These are phyloP conservation scores for Nilaparvata lugens DNA, from an alignment of 1,140 invertebrate species.

Conservation along the genomic window DNA sequence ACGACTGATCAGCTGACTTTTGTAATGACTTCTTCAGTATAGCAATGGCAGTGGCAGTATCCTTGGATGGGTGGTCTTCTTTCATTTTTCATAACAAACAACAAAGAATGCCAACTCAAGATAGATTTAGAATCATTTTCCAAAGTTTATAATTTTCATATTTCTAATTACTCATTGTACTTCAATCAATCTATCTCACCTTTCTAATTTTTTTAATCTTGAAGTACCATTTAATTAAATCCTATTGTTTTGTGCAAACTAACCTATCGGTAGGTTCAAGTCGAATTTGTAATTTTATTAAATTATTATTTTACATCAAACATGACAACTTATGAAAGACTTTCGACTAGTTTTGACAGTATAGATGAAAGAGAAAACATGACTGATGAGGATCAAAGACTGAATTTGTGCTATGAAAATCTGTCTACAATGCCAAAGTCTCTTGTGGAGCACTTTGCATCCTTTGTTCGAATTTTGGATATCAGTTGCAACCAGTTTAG, in stretches of 20 bases:
- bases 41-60: too few relatives aligned
- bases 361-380: background rate
- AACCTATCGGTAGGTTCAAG: background rate
- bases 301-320: slow-evolving; percentile 12
- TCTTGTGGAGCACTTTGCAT: slow-evolving; percentile 42
- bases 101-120: too few relatives aligned
- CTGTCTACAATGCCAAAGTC: slow-evolving; percentile 46
- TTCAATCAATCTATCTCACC: too few relatives aligned
- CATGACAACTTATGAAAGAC: slow-evolving; percentile 15
- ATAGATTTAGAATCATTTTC: too few relatives aligned
- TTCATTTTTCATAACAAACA: too few relatives aligned
- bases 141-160: too few relatives aligned
- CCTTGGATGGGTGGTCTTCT: too few relatives aligned
- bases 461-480: slow-evolving; percentile 48
- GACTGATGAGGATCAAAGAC: slow-evolving; percentile 35
- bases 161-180: too few relatives aligned
- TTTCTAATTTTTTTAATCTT: too few relatives aligned
- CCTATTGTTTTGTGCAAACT: background rate
- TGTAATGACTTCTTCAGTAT: too few relatives aligned
- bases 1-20: too few relatives aligned
- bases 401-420: slow-evolving; percentile 48
- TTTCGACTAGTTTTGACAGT: slow-evolving; percentile 6
- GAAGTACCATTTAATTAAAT: too few relatives aligned
- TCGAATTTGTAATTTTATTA: slow-evolving; percentile 12
- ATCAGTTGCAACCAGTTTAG: slow-evolving; percentile 62